A percentile compares a stretch with the other conserved stretches of the same genome.
Evolutionary conservation across 2,113 vertebrate genomes (phyloP).

Genomic region (Clarias gariepinus): DNA sequence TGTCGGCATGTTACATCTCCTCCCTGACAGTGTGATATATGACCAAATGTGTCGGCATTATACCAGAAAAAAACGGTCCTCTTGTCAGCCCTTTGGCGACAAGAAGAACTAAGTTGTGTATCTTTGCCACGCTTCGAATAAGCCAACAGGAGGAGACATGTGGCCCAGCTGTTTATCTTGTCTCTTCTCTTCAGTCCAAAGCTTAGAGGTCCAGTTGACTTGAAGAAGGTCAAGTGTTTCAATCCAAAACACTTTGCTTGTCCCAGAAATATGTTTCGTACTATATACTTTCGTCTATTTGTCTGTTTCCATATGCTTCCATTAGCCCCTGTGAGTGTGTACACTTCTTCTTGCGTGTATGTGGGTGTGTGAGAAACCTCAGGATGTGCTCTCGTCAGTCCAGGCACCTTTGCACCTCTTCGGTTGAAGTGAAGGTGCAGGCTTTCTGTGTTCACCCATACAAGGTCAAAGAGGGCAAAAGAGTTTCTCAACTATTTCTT

Average conservation of each 20-base stretch:
- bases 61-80: neutral
- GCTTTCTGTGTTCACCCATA: neutral
- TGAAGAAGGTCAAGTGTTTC: neutral
- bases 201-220: neutral
- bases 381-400: slow-evolving; percentile 8
- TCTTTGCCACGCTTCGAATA: neutral
- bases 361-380: slow-evolving; percentile 7
- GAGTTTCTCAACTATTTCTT: neutral
- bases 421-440: neutral
- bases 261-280: neutral
- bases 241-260: neutral
- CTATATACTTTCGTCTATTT: neutral
- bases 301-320: neutral
- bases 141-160: slow-evolving; percentile 57
- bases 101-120: neutral
- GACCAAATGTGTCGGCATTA: slow-evolving; percentile 62
- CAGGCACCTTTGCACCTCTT: neutral
- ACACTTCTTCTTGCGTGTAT: neutral
- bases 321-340: neutral
- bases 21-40: slow-evolving; percentile 63
- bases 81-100: slow-evolving; percentile 51
- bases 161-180: slow-evolving; percentile 40
- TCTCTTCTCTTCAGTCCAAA: slow-evolving; percentile 53
- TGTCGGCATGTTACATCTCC: slow-evolving; percentile 17
- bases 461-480: neutral